These are phyloP conservation scores for Nebria salina DNA, from an alignment of 2,888 invertebrate genomes.

Conservation along the genomic window DNA sequence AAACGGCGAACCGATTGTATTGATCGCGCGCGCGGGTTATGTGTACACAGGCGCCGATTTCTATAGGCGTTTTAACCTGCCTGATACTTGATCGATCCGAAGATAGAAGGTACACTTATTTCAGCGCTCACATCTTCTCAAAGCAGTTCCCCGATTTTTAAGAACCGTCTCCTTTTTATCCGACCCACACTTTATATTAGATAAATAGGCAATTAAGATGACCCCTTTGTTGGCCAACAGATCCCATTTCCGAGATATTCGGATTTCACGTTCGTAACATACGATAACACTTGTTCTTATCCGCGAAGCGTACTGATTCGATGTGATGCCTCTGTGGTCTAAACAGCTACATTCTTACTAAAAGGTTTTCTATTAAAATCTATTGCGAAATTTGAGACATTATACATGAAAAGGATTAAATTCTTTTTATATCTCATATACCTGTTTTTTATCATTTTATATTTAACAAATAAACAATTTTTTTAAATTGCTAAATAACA, in stretches of 20 bases:
- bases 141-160: neutral
- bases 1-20: conserved; percentile 35
- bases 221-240: conserved; percentile 35
- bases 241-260: conserved; percentile 40
- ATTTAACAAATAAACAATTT: neutral
- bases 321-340: conserved; percentile 14
- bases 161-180: conserved; percentile 10
- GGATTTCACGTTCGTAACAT: conserved; percentile 4
- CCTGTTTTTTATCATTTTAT: neutral
- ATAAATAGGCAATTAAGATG: conserved; percentile 40
- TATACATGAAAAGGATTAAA: conserved; percentile 6
- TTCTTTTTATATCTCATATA: neutral
- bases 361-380: no score
- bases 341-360: neutral
- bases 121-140: neutral
- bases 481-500: no score
- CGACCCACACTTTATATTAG: conserved; percentile 4
- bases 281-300: conserved; percentile 6
- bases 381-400: conserved; percentile 5
- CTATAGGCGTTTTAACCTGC: conserved; percentile 60
- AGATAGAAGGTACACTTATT: conserved; percentile 16
- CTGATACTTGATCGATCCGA: conserved; percentile 53
- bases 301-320: neutral
- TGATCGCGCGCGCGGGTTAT: conserved; percentile 10
- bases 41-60: conserved; percentile 54